Conservation (phyloP, 1,140 invertebrate species). For the Anastrepha ludens region DNA sequence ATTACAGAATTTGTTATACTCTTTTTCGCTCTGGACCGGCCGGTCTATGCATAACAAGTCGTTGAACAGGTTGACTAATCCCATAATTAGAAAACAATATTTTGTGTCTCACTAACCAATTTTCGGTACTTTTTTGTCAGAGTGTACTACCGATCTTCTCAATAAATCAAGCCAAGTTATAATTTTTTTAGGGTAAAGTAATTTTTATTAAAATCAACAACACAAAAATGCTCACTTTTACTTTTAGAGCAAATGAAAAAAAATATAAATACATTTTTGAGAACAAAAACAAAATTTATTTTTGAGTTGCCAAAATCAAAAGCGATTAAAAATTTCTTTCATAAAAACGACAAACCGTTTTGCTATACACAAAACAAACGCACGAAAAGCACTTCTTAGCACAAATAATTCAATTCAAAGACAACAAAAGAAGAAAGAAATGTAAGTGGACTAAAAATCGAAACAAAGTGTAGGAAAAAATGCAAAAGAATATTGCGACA, state of each 20-base stretch:
- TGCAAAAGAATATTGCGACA: background rate
- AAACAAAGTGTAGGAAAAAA: background rate
- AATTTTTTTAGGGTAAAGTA: background rate
- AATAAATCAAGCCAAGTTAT: too few relatives aligned
- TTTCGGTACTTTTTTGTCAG: too few relatives aligned
- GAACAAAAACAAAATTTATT: background rate
- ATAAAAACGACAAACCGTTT: background rate
- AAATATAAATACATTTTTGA: background rate
- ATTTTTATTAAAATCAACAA: background rate
- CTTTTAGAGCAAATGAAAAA: background rate
- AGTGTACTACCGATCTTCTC: too few relatives aligned
- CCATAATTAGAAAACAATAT: too few relatives aligned
- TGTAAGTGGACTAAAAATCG: background rate
- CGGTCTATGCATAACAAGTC: too few relatives aligned
- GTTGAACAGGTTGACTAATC: too few relatives aligned
- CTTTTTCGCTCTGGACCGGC: too few relatives aligned
- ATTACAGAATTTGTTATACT: too few relatives aligned
- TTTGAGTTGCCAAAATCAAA: slow-evolving; percentile 38
- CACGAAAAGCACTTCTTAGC: background rate
- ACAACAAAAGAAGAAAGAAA: background rate
- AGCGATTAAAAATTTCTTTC: slow-evolving; percentile 21
- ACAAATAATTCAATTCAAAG: background rate
- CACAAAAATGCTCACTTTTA: slow-evolving; percentile 9
- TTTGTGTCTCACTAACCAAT: too few relatives aligned
- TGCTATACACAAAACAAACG: background rate